Evolutionary conservation across 2,113 vertebrate genomes (phyloP).

Genomic region (Varanus salvator): DNA sequence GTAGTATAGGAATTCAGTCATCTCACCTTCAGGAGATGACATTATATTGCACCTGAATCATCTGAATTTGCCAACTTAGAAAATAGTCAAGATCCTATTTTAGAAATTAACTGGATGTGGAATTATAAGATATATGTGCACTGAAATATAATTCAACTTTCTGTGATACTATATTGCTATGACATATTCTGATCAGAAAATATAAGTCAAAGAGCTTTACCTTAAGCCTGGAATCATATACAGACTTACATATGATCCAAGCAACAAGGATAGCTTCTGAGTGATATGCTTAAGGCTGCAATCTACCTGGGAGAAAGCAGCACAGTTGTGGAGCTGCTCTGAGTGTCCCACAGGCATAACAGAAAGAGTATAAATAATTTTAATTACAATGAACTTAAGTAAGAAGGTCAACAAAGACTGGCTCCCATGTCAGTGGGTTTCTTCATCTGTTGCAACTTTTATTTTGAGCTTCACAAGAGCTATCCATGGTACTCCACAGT

Average conservation of each 20-base stretch:
- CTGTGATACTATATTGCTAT: neutral
- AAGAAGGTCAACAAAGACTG: neutral
- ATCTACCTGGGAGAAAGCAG: neutral
- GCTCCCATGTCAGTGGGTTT: no score
- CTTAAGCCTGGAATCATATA: neutral
- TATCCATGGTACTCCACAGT: no score
- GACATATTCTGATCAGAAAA: neutral
- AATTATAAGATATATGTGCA: neutral
- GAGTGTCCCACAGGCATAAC: neutral
- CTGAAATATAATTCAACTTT: neutral
- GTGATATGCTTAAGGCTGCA: no score
- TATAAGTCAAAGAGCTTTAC: neutral
- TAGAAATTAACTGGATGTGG: neutral
- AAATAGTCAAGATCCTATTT: neutral
- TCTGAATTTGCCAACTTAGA: no score
- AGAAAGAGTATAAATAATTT: neutral
- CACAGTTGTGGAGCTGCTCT: neutral
- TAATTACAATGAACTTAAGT: neutral
- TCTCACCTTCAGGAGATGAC: neutral
- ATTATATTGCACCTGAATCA: neutral
- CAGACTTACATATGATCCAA: neutral
- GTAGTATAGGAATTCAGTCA: neutral
- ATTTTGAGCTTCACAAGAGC: no score
- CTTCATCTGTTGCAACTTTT: no score
- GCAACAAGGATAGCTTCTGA: neutral